phyloP scores from a whole-genome alignment of 2,797 vertebrate species.

The Amazona finschi region DNA sequence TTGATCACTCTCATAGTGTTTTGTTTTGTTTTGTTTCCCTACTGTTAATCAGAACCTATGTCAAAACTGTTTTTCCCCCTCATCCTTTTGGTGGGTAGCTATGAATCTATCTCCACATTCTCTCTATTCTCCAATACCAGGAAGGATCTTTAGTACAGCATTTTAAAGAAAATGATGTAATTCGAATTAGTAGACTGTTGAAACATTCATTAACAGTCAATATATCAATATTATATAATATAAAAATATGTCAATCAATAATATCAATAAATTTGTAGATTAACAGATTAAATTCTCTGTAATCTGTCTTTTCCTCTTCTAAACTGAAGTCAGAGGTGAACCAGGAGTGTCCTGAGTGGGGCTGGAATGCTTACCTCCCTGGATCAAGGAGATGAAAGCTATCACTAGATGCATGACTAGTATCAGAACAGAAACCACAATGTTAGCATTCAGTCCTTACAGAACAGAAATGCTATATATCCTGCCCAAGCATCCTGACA shows the following conservation, averaged over 20 bases:
- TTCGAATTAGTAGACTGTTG: background rate
- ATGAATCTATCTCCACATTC: background rate
- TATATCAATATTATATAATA: too few species aligned
- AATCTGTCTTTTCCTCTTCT: background rate
- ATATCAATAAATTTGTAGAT: background rate
- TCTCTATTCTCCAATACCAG: too few species aligned
- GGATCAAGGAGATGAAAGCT: background rate
- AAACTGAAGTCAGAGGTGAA: background rate
- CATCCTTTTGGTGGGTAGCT: background rate
- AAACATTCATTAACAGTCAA: background rate
- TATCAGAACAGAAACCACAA: background rate
- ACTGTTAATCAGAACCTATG: background rate
- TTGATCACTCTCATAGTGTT: background rate
- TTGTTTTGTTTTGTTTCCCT: background rate
- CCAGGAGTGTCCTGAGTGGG: background rate
- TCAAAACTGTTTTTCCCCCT: background rate
- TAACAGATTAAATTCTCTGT: background rate
- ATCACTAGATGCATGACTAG: background rate
- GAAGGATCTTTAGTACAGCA: background rate
- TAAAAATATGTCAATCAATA: too few species aligned
- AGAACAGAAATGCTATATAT: background rate
- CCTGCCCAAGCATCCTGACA: background rate
- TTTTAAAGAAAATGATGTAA: background rate
- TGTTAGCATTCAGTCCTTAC: background rate
- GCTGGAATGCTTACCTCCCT: background rate